phyloP scores from a whole-genome alignment of 92 coral and sea anemone species.

The Epizoanthus stellaris region DNA sequence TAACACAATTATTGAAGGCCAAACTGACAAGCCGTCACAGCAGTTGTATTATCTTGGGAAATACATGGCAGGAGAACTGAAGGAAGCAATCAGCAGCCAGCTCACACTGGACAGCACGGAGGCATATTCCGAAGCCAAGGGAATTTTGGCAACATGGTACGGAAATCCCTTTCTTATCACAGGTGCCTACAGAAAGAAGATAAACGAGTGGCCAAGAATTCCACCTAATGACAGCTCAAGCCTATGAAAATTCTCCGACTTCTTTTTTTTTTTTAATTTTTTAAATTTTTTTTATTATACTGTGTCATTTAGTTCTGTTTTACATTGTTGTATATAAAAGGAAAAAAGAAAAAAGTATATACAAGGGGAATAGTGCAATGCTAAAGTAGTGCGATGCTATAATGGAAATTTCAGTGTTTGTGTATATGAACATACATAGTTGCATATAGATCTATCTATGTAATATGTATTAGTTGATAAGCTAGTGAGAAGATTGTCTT shows the following conservation, averaged over 20 bases:
- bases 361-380: neutral
- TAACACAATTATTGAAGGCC: slow-evolving; percentile 56
- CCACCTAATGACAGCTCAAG: slow-evolving; percentile 61
- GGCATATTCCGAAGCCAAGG: slow-evolving; percentile 63
- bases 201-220: slow-evolving; percentile 72
- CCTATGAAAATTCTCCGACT: slow-evolving; percentile 70
- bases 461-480: too few relatives aligned
- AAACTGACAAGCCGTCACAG: slow-evolving; percentile 33
- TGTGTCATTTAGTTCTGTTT: too few relatives aligned
- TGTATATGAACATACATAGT: too few relatives aligned
- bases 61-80: slow-evolving; percentile 67
- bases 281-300: too few relatives aligned
- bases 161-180: slow-evolving; percentile 72
- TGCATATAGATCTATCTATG: too few relatives aligned
- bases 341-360: neutral
- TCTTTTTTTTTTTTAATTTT: too few relatives aligned
- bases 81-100: slow-evolving; percentile 64
- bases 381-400: neutral
- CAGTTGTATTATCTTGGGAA: slow-evolving; percentile 54
- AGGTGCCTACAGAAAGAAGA: slow-evolving; percentile 62
- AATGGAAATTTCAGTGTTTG: neutral
- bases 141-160: slow-evolving; percentile 48
- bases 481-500: too few relatives aligned
- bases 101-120: slow-evolving; percentile 49
- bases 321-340: neutral